A percentile compares a stretch with the other conserved stretches of the same genome.
These are phyloP conservation scores for Listrodromus nycthemerus DNA, from an alignment of 2,888 invertebrate genomes.

Conservation along the genomic window DNA sequence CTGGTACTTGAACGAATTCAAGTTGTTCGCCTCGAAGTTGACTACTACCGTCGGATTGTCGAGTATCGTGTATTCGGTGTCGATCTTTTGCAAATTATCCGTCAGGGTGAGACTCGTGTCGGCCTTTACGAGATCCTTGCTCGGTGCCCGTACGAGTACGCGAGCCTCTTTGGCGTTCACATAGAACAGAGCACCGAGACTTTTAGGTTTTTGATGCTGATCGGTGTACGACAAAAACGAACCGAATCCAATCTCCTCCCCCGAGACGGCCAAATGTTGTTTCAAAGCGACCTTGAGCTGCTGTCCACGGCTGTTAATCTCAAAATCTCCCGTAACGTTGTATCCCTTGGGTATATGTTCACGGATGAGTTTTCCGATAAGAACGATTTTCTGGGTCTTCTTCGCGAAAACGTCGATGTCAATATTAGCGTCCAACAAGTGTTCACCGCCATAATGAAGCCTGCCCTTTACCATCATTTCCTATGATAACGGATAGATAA, in stretches of 20 bases:
- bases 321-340: slow-evolving; percentile 83
- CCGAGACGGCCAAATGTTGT: slow-evolving; percentile 79
- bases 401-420: slow-evolving; percentile 87
- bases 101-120: slow-evolving; percentile 85
- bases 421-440: slow-evolving; percentile 82
- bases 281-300: slow-evolving; percentile 81
- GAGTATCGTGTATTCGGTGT: slow-evolving; percentile 85
- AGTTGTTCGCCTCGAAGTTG: slow-evolving; percentile 86
- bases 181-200: slow-evolving; percentile 73
- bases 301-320: slow-evolving; percentile 85
- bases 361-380: slow-evolving; percentile 79
- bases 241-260: slow-evolving; percentile 79
- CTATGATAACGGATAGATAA: slow-evolving; percentile 71
- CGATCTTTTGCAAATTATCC: slow-evolving; percentile 86
- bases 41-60: slow-evolving; percentile 85
- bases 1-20: slow-evolving; percentile 86
- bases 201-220: slow-evolving; percentile 81
- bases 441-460: slow-evolving; percentile 83
- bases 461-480: slow-evolving; percentile 85
- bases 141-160: slow-evolving; percentile 81
- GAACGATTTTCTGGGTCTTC: slow-evolving; percentile 86
- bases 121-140: slow-evolving; percentile 86
- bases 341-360: slow-evolving; percentile 79
- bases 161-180: slow-evolving; percentile 70
- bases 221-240: slow-evolving; percentile 80